Conservation (phyloP, 2,113 vertebrate genomes). For the Bambusicola thoracicus region DNA sequence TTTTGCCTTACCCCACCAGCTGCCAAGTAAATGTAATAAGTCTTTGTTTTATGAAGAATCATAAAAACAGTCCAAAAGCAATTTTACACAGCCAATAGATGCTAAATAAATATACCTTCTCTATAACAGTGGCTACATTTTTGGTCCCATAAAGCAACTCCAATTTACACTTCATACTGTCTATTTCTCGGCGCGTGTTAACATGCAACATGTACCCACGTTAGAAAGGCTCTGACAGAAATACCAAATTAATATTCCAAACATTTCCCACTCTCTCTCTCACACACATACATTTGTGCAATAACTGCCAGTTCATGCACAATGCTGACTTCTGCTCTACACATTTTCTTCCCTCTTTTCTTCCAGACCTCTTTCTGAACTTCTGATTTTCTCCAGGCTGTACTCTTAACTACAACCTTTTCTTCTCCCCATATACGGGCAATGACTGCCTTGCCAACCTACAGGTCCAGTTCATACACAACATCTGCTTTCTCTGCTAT, state of each 20-base stretch:
- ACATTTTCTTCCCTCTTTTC: background rate
- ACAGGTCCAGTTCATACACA: background rate
- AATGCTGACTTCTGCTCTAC: background rate
- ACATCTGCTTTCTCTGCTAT: background rate
- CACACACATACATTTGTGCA: background rate
- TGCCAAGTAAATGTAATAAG: constrained; percentile 79
- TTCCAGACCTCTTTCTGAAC: background rate
- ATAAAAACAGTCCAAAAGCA: constrained; percentile 70
- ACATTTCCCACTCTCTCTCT: background rate
- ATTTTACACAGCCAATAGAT: constrained; percentile 70
- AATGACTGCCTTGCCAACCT: background rate
- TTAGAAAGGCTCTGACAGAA: background rate
- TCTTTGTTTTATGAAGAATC: constrained; percentile 77
- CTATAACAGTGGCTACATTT: constrained; percentile 2
- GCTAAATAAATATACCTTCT: constrained; percentile 56
- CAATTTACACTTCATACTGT: background rate
- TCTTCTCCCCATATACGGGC: background rate
- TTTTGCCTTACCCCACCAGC: constrained; percentile 68
- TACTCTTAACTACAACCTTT: background rate
- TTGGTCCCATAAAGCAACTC: background rate
- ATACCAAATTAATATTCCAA: background rate
- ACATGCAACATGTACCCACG: background rate
- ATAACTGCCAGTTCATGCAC: background rate
- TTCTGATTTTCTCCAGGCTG: background rate
- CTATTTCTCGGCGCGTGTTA: background rate